Base-by-base conservation (phyloP, 1,140 invertebrate species). In the Drosophila punjabiensis region DNA sequence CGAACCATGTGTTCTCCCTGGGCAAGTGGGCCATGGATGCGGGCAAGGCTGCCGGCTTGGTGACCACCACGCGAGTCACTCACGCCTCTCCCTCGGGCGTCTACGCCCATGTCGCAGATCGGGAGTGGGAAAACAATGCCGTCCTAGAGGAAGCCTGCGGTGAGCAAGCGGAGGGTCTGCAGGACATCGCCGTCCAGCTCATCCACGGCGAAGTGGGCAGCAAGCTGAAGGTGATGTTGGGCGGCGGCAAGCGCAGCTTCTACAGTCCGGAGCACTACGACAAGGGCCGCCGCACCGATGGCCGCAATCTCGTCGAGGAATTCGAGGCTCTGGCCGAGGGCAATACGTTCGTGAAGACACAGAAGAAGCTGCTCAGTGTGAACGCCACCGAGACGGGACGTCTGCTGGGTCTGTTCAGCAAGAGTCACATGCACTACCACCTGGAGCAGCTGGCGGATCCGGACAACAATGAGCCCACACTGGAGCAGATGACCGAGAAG, bases 401-500 rank as follows among this genome's bases (percentile, higher is more conserved):
- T 53, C 69, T 95, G 9, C 58, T 95, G 47, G 95, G 95, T 1
- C 76, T 95, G 4, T 95, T 95, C 60, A 92, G 94, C 37, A 92
- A 90, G 43, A 93, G 93, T 30, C 94, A 95, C 74, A 87, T 95
- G 93, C 93, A 94, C 18, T 95, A 95, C 43, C 92, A 95, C 69
- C 69, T 95, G 32, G 95, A 95, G 91, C 95, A 94, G 37, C 95
- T 77, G 95, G 93, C 67, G 95, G 90, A 94, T 71, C 70, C 41
- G 3, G 75, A 86, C 0, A 81, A 67, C 66, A 88, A 93, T 76
- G 94, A 96, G 41, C 96, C 96, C 3, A 94, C 95, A 2, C 92
- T 98, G 2, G 95, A 94, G 50, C 96, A 98, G 93, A 98, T 98
- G 97, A 97, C 96, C 0, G 93, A 95, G 79, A 95, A 95, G 74